A percentile compares a stretch with the other conserved stretches of the same genome.
Conservation (phyloP, 2,113 vertebrate species). For the Dolichallabes microphthalmus region DNA sequence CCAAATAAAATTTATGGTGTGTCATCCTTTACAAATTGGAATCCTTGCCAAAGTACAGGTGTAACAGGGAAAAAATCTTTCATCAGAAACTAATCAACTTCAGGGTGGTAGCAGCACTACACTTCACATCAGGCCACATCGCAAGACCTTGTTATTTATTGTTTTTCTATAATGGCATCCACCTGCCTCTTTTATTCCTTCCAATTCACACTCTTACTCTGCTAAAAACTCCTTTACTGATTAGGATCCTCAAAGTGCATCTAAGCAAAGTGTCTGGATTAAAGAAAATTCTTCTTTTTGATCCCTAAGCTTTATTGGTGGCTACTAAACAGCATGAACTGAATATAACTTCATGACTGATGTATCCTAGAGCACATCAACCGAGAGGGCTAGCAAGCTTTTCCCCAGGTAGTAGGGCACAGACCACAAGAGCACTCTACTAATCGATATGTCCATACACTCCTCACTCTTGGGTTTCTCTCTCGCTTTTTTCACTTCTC, state of each 20-base stretch:
- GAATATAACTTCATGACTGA: conserved; percentile 37
- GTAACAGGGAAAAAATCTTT: not conserved
- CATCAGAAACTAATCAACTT: not conserved
- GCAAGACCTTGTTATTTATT: not conserved
- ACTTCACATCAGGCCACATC: not conserved
- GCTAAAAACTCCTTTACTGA: not conserved
- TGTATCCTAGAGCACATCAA: conserved; percentile 20
- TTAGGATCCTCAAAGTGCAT: not conserved
- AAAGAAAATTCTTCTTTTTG: not conserved
- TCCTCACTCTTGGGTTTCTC: conserved; percentile 41
- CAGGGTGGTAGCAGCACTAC: not conserved
- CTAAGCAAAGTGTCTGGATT: conserved; percentile 7
- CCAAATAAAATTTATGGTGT: not conserved
- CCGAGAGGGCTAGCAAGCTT: not conserved
- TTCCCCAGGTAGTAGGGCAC: conserved; percentile 21
- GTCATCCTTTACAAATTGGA: not conserved
- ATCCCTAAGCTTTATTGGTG: conserved; percentile 4
- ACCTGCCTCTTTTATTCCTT: not conserved
- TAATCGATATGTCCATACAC: conserved; percentile 41
- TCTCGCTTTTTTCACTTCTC: not conserved
- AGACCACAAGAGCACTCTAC: conserved; percentile 22
- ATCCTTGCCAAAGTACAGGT: not conserved
- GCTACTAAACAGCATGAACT: conserved; percentile 5
- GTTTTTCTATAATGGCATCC: not conserved
- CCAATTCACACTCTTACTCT: not conserved